Base-by-base conservation (phyloP, 1,140 invertebrate genomes). In the Drosophila oshimai region DNA sequence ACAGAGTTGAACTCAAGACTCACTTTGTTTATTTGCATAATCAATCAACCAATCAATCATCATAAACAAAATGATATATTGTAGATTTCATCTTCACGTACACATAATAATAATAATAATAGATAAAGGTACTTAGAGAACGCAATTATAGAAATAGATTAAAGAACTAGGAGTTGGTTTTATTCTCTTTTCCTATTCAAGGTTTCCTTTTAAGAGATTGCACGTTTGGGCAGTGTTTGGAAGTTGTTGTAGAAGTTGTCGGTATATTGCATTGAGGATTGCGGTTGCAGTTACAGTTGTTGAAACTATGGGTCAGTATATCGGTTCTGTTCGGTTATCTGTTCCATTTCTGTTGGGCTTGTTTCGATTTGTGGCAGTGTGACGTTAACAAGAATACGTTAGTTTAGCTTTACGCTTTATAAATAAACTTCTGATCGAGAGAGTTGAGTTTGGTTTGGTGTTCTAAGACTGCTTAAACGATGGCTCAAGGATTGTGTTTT, bases 91-190 rank as follows among this genome's bases (percentile, higher is more conserved):
- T 68, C 44, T 71, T 60, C 57, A 80, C 65, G 74, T 77, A 77
- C 55, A 73, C 69, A 65, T 77, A 60, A 72, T 70, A 69, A 71
- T 69, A 69, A 55, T 73, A 62, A 73, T 74, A 75, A 74, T 77
- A 68, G 79, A 79, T 80, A 86, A 86, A 86, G 81, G 81, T 87
- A 86, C 80, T 86, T 87, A 86, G 81, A 87, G 81, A 87, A 87
- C 80, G 72, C 75, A 86, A 86, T 61, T 84, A 84, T 49, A 74
- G 51, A 84, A 65, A 45, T 67, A 75, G 77, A 86, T 58, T 78
- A 74, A 74, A 78, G 74, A 87, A 73, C 76, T 87, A 86, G 81
- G 81, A 86, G 83, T 87, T 83, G 55, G 60, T 70, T 74, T 64
- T 61, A 46, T 70, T 69, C 15, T 55, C 37, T 58, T 45, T 53